Evolutionary conservation across 1,140 invertebrate genomes (phyloP).

Genomic region (Trichonephila inaurata): DNA sequence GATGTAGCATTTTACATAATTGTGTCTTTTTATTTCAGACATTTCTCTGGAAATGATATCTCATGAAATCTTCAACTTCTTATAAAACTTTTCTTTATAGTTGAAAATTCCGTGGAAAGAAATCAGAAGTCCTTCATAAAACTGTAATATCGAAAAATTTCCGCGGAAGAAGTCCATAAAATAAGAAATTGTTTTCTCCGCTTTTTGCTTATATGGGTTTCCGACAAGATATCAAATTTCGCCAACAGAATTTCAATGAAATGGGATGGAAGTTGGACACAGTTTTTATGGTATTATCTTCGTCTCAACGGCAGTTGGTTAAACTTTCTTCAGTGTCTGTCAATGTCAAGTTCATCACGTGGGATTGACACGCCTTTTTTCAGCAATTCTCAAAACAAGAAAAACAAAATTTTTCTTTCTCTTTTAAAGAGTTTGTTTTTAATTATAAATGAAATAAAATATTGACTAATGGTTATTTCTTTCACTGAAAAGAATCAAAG

Average conservation of each 20-base stretch:
- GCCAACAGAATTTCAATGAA: neutral
- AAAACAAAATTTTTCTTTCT: neutral
- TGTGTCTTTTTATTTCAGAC: neutral
- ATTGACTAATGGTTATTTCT: neutral
- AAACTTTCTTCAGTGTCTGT: neutral
- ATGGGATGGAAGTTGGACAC: neutral
- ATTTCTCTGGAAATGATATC: neutral
- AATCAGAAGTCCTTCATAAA: conserved; percentile 1
- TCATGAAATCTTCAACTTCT: neutral
- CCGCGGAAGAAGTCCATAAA: neutral
- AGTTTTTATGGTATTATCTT: neutral
- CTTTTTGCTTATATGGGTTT: neutral
- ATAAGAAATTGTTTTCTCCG: neutral
- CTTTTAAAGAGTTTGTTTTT: neutral
- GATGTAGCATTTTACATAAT: neutral
- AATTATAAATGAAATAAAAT: neutral
- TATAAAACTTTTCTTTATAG: neutral
- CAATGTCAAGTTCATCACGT: neutral
- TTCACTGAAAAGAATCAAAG: neutral
- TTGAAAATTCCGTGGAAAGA: neutral
- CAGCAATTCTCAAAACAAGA: neutral
- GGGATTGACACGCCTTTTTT: neutral
- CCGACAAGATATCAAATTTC: neutral
- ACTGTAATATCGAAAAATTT: neutral
- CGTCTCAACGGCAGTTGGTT: neutral